Conservation (phyloP, 2,113 vertebrate species). For the Laticauda laticaudata region DNA sequence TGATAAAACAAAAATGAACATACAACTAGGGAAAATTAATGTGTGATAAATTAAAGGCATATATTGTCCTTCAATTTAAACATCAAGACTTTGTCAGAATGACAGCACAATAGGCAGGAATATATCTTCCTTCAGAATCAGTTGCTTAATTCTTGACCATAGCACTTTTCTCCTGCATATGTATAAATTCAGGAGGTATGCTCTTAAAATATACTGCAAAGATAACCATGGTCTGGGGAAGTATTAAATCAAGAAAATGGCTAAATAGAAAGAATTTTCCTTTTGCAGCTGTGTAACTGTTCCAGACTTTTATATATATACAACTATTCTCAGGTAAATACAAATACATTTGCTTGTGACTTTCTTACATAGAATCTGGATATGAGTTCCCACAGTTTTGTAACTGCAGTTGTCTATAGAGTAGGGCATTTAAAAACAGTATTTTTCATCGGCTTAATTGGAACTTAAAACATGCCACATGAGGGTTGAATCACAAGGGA, state of each 20-base stretch:
- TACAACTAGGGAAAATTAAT: neutral
- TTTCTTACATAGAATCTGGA: neutral
- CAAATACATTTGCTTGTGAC: too few relatives aligned
- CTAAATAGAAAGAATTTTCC: neutral
- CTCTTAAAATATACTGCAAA: neutral
- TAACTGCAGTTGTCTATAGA: neutral
- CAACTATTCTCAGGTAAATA: neutral
- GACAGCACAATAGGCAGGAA: neutral
- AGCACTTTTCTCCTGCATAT: neutral
- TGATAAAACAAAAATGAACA: conserved; percentile 1
- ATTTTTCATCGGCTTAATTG: neutral
- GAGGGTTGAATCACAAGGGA: neutral
- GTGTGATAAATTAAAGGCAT: neutral
- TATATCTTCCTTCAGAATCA: neutral
- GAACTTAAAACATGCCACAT: neutral
- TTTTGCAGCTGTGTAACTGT: too few relatives aligned
- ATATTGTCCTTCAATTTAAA: neutral
- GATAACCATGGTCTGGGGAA: neutral
- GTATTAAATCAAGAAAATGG: neutral
- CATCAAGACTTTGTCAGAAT: neutral
- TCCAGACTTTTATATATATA: neutral
- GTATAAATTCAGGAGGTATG: neutral
- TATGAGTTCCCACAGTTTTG: neutral
- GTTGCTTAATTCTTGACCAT: neutral
- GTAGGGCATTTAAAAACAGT: neutral